Conservation (phyloP, 1,140 invertebrate genomes). For the Scaptomyza hsui region DNA sequence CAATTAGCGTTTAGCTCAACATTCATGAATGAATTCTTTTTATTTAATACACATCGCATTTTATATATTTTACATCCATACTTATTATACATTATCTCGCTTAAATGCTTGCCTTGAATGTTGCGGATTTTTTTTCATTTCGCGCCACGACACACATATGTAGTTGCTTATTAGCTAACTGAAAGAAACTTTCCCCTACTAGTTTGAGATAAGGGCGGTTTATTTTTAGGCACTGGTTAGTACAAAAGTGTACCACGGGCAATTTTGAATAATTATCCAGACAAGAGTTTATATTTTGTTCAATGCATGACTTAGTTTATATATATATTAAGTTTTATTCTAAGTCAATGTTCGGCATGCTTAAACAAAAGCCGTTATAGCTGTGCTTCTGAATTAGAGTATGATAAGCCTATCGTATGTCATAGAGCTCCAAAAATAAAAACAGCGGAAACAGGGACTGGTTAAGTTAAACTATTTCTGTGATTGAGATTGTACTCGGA, state of each 20-base stretch:
- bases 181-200: slow-evolving; percentile 54
- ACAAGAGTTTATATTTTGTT: too few species aligned
- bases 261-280: too few species aligned
- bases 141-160: slow-evolving; percentile 25
- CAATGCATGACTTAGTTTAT: too few species aligned
- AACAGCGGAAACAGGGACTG: slow-evolving; percentile 15
- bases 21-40: slow-evolving; percentile 64
- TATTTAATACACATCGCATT: slow-evolving; percentile 39
- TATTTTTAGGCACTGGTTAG: slow-evolving; percentile 47
- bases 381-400: slow-evolving; percentile 2
- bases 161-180: slow-evolving; percentile 52
- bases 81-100: slow-evolving; percentile 34
- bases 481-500: slow-evolving; percentile 31
- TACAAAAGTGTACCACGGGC: too few species aligned
- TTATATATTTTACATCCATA: slow-evolving; percentile 1
- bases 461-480: slow-evolving; percentile 13
- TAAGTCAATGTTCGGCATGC: slow-evolving; percentile 28
- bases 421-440: slow-evolving; percentile 32
- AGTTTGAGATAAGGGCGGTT: slow-evolving; percentile 34
- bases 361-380: slow-evolving; percentile 6
- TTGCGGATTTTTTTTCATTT: slow-evolving; percentile 35
- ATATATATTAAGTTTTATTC: background rate
- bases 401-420: slow-evolving; percentile 13
- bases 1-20: slow-evolving; percentile 63
- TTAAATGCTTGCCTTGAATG: slow-evolving; percentile 55